Evolutionary conservation across 2,797 vertebrate species (phyloP), one percentile per base, ranked within the genome.

Genomic region (Amblyraja radiata): DNA sequence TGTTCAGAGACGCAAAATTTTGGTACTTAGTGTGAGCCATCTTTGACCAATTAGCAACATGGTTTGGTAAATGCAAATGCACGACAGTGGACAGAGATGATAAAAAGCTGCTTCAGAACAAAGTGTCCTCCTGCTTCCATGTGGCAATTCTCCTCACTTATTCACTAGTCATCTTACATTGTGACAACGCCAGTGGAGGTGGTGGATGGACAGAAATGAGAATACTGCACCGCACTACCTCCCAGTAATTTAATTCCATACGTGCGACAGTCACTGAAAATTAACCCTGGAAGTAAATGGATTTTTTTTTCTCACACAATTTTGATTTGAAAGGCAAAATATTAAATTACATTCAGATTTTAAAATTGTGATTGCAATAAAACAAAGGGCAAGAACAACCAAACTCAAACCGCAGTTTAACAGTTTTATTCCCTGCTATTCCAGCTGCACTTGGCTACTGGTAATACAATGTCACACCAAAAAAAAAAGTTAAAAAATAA

Each of bases 361-460:
- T 28, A 76, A 90, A 92, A 92, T 5, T n/a, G 71, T 39, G 71
- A 73, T 91, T 74, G 68, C 71, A 92, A 76, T 39, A 76, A 73
- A 90, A 58, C 39, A 92, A 23, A 74, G 90, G 32, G 71, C 90
- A 92, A 92, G 90, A 92, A 92, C 46, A 92, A 71, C 90, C 90
- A 92, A 74, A 92, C 90, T 88, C 84, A 88, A 88, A 88, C 84
- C 23, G 61, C n/a, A 88, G 46, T 76, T 74, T 46, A 76, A 92
- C 90, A 92, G 90, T 92, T 92, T 92, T 92, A 92, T 92, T 92
- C 90, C 71, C 68, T 25, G 54, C 90, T 76, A 92, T 92, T 92
- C 71, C 90, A 92, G 90, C 90, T 92, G 90, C 90, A 92, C 71
- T 92, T 54, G 71, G 71, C 71, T 92, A 74, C 90, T 76, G 71